These are phyloP conservation scores for Triops longicaudatus DNA, from an alignment of 1,140 invertebrate species.

Conservation along the genomic window DNA sequence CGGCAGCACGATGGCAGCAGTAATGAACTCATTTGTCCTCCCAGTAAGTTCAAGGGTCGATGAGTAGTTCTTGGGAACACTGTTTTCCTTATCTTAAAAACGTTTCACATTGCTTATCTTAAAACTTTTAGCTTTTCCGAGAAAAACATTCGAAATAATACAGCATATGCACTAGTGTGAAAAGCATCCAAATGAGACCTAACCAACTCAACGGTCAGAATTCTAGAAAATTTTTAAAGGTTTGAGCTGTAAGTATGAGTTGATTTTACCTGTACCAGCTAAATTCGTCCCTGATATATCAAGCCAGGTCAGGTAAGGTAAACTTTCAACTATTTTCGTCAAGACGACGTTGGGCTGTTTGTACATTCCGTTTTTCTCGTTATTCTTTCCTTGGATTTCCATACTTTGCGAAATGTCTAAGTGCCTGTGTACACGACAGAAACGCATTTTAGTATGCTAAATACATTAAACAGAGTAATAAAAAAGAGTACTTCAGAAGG, in stretches of 20 bases:
- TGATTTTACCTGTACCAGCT: slow-evolving; percentile 63
- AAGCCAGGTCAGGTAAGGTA: slow-evolving; percentile 65
- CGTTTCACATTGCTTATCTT: too few relatives aligned
- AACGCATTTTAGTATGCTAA: slow-evolving; percentile 16
- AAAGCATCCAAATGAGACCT: too few relatives aligned
- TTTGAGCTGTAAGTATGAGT: slow-evolving; percentile 34
- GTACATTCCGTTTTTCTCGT: slow-evolving; percentile 53
- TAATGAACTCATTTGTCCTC: too few relatives aligned
- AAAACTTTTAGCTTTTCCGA: too few relatives aligned
- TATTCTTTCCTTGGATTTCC: slow-evolving; percentile 42
- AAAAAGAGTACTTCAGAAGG: slow-evolving; percentile 42
- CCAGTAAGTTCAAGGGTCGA: too few relatives aligned
- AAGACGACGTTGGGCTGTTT: slow-evolving; percentile 56
- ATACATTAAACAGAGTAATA: slow-evolving; percentile 26
- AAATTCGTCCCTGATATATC: slow-evolving; percentile 86
- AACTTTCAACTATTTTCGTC: slow-evolving; percentile 54
- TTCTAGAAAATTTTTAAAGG: slow-evolving; percentile 28
- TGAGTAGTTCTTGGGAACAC: too few relatives aligned
- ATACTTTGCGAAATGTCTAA: slow-evolving; percentile 62
- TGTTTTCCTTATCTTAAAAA: too few relatives aligned
- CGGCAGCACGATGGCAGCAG: too few relatives aligned
- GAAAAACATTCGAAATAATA: too few relatives aligned
- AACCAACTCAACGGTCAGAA: not conserved
- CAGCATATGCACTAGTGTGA: too few relatives aligned
- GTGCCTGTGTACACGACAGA: slow-evolving; percentile 47